phyloP scores from a whole-genome alignment of 1,140 invertebrate species.

The Formica exsecta region DNA sequence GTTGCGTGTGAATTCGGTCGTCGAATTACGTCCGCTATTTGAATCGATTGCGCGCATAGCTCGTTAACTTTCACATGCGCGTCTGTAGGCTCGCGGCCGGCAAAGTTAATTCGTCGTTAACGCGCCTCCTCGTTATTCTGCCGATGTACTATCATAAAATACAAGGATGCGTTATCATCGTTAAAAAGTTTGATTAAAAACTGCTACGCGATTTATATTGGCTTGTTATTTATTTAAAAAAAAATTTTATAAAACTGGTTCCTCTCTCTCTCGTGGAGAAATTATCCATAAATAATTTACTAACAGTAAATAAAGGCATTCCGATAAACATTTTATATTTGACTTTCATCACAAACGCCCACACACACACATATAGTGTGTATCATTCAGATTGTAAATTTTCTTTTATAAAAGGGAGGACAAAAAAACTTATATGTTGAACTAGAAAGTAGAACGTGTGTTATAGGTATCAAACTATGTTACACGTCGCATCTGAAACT shows the following conservation, averaged over 20 bases:
- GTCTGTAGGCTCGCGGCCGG: not conserved
- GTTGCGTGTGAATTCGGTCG: conserved; percentile 28
- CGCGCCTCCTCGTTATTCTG: conserved; percentile 17
- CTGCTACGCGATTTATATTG: not conserved
- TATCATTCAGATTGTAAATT: not conserved
- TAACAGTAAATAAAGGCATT: not conserved
- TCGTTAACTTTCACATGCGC: conserved; percentile 42
- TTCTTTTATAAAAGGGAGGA: not conserved
- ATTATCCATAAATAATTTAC: not conserved
- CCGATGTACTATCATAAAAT: not conserved
- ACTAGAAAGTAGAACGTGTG: not conserved
- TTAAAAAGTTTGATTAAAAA: conserved; percentile 8
- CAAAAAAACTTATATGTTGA: not conserved
- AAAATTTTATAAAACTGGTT: not conserved
- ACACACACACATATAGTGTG: too few relatives aligned
- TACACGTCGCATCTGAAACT: not conserved
- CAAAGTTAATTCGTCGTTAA: conserved; percentile 55
- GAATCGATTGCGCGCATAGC: conserved; percentile 49
- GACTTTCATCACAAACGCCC: not conserved
- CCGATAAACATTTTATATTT: not conserved
- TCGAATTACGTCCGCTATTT: conserved; percentile 49
- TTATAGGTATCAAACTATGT: conserved; percentile 13
- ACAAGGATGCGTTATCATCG: not conserved
- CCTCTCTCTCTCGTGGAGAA: not conserved
- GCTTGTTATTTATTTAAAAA: conserved; percentile 13